Evolutionary conservation across 2,888 invertebrate genomes (phyloP), one percentile per base, ranked within the genome.

Genomic region (Dryobota labecula): DNA sequence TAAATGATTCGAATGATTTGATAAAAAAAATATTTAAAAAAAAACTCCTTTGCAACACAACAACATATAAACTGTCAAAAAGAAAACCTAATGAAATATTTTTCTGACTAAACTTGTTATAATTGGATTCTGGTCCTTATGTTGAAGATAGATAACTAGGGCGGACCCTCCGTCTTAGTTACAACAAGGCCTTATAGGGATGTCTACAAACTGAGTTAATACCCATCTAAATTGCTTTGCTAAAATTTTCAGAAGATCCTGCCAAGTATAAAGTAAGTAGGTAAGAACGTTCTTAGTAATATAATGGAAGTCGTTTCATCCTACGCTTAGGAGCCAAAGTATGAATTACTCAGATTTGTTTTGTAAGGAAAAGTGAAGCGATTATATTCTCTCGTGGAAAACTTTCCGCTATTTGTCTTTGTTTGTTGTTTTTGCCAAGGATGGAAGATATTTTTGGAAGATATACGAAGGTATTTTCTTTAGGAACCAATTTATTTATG

Each of bases 281-380:
- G 54, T 69, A 70, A 27, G n/a, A 27, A 49, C n/a, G 45, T 61
- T 47, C 71, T 62, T 51, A 62, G 27, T 43, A 27, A 63, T 58
- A 57, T 74, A 70, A 80, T 66, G 53, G 70, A 43, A 63, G 54
- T 76, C 81, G 70, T 76, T 65, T 70, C 54, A 63, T 70, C 30
- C 62, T 67, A 64, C 61, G 65, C 43, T 66, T 43, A 72, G n/a
- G 67, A 81, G 63, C 57, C 43, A 45, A 70, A 71, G 77, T 73
- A 69, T 66, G 68, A 77, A 77, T 80, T 78, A 70, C 81, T 62
- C 61, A 54, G 76, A 81, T 66, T 76, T 80, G 76, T 78, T 78
- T 66, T 67, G 63, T 70, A 58, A 76, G 81, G 64, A 81, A 80
- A 81, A 70, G 66, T 76, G 69, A 80, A 80, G 76, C 76, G 71